phyloP scores from a whole-genome alignment of 2,113 vertebrate species.

The Dipodomys stephensi region DNA sequence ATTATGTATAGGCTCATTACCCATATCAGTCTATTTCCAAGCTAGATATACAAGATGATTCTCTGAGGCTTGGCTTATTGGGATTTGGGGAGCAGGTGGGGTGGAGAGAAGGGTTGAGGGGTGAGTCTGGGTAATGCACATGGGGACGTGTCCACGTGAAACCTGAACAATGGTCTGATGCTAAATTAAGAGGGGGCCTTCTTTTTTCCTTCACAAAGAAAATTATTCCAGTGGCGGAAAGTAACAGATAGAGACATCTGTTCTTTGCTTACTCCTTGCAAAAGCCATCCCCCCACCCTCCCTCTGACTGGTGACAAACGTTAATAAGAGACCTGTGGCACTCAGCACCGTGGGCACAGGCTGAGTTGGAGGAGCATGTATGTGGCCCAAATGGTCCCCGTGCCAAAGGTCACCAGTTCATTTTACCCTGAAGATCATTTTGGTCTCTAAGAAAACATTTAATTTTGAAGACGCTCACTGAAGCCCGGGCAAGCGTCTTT shows the following conservation, averaged over 20 bases:
- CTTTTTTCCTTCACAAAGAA: constrained; percentile 85
- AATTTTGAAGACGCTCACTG: background rate
- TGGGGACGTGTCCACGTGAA: no score
- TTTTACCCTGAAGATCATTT: background rate
- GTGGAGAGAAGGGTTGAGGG: no score
- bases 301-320: background rate
- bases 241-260: background rate
- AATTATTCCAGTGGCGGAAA: constrained; percentile 70
- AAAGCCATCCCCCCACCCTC: background rate
- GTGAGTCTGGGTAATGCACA: no score
- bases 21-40: background rate
- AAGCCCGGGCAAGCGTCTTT: background rate
- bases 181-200: background rate
- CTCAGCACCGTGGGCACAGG: background rate
- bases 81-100: no score
- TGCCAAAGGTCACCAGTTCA: background rate
- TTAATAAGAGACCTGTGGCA: no score
- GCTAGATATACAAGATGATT: background rate
- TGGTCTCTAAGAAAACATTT: background rate
- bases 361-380: background rate
- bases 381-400: background rate
- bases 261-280: background rate
- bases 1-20: no score
- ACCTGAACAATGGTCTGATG: no score
- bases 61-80: background rate